Conservation (phyloP, 2,113 vertebrate genomes). For the Petrocephalus microphthalmus region DNA sequence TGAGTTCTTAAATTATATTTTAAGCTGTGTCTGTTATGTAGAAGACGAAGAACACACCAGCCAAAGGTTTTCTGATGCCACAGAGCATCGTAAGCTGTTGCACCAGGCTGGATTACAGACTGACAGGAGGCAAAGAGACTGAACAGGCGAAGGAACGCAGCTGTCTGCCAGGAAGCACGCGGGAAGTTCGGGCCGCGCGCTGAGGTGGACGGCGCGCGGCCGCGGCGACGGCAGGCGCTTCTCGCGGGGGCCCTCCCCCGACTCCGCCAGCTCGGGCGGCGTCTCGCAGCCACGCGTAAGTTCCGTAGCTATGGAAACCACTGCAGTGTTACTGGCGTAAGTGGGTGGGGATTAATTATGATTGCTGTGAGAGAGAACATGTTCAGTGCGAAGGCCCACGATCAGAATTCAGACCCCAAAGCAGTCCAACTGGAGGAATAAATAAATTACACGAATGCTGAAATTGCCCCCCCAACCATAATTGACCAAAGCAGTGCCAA, state of each 20-base stretch:
- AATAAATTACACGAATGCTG: conserved; percentile 28
- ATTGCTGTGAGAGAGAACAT: background rate
- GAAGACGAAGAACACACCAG: background rate
- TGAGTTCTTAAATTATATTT: background rate
- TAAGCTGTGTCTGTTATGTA: background rate
- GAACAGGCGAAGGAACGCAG: background rate
- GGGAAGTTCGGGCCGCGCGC: background rate
- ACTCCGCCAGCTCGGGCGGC: background rate
- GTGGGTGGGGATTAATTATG: conserved; percentile 27
- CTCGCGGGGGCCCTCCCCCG: background rate
- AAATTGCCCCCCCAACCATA: conserved; percentile 35
- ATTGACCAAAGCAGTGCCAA: conserved; percentile 35
- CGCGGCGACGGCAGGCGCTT: background rate
- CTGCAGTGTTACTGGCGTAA: background rate
- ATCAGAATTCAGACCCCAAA: conserved; percentile 24
- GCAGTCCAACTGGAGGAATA: conserved; percentile 28
- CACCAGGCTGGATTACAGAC: background rate
- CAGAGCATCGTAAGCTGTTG: background rate
- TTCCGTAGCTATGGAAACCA: conserved; percentile 8
- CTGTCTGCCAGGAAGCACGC: background rate
- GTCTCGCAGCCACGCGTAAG: background rate
- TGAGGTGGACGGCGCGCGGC: background rate
- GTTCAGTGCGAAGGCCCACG: background rate
- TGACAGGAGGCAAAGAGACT: background rate
- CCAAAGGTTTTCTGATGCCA: background rate